Conservation (phyloP, 2,797 vertebrate species). For the Siniperca undulata region DNA sequence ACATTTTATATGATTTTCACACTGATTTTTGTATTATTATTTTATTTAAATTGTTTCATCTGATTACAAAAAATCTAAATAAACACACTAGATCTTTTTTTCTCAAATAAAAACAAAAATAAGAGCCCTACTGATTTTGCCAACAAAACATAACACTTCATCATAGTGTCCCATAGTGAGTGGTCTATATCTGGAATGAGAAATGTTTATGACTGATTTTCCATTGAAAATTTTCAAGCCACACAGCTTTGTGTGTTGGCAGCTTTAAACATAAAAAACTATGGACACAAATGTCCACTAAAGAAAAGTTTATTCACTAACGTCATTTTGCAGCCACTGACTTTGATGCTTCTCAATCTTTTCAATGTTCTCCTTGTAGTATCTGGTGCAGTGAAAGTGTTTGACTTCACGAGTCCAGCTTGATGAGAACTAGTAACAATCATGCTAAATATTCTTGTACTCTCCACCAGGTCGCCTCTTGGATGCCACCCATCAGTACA, state of each 20-base stretch:
- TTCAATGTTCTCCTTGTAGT: not conserved
- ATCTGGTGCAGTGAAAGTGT: not conserved
- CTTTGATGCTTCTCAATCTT: not conserved
- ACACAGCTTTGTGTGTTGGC: not conserved
- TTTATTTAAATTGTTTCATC: not conserved
- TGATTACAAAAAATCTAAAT: not conserved
- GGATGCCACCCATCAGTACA: slow-evolving; percentile 90
- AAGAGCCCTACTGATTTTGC: no score
- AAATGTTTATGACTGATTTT: no score
- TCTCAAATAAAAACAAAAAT: no score
- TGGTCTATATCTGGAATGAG: no score
- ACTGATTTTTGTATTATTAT: not conserved
- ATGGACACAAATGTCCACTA: not conserved
- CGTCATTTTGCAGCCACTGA: not conserved
- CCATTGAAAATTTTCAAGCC: not conserved
- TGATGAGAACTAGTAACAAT: not conserved
- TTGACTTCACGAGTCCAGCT: not conserved
- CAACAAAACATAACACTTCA: no score
- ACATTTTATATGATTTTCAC: not conserved
- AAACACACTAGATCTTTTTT: no score
- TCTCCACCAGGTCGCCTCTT: slow-evolving; percentile 87
- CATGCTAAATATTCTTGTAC: not conserved
- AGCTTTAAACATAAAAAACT: not conserved
- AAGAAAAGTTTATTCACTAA: not conserved
- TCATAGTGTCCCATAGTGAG: no score